Percentiles rank a stretch among this genome's conserved stretches.
Conservation (phyloP, 2,113 vertebrate genomes). For the Myxocyprinus asiaticus region DNA sequence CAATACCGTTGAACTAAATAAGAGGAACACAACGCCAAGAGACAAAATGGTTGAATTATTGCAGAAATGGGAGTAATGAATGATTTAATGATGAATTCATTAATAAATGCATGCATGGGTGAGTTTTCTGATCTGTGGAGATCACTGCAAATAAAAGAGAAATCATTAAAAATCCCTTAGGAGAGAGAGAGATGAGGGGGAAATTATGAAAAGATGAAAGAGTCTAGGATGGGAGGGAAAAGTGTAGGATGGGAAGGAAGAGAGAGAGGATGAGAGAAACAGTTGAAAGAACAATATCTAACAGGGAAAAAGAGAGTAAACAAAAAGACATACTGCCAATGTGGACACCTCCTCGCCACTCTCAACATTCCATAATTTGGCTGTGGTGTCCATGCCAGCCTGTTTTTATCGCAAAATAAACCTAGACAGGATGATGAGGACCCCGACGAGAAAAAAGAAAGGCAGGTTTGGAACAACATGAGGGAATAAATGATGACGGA, state of each 20-base stretch:
- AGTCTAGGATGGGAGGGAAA: neutral
- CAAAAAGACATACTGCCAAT: conserved; percentile 73
- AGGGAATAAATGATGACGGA: neutral
- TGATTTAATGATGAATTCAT: conserved; percentile 36
- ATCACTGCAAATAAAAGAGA: neutral
- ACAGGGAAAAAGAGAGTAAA: neutral
- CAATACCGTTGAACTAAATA: neutral
- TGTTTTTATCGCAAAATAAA: too few species aligned
- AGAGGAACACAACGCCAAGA: neutral
- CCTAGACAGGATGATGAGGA: too few species aligned
- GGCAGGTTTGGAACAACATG: neutral
- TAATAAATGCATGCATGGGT: conserved; percentile 23
- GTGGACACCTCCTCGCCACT: conserved; percentile 85
- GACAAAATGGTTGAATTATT: conserved; percentile 32
- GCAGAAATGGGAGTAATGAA: conserved; percentile 12
- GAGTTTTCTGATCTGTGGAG: conserved; percentile 3
- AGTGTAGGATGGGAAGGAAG: neutral
- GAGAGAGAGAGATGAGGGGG: too few species aligned
- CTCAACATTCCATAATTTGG: conserved; percentile 88
- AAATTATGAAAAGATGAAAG: neutral
- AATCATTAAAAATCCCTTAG: neutral
- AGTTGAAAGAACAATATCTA: neutral
- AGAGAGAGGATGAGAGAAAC: neutral
- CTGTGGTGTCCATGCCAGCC: conserved; percentile 83
- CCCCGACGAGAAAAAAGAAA: too few species aligned